Base-by-base conservation (phyloP, 1,140 invertebrate species). In the Octopus sinensis region DNA sequence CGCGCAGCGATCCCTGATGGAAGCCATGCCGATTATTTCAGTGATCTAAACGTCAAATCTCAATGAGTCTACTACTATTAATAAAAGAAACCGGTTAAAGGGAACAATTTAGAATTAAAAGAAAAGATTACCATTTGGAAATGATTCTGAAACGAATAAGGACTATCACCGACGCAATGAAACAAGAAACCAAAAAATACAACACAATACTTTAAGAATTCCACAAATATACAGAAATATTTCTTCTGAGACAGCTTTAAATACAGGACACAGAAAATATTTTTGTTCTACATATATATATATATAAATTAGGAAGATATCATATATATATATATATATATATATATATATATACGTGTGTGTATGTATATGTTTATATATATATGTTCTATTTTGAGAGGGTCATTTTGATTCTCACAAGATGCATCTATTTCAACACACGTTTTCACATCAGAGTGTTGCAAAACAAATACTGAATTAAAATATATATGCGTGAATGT, bases 301-400 rank as follows among this genome's bases (percentile, higher is more conserved):
- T 10, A 17, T 62, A 62, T 10, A 3, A 10, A 17, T 62, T 62
- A 9, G 56, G 56, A 17, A 62, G 3, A 62, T 62, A 62, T 9
- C 9, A 10, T 62, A 62, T 62, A 17, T 62, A 62, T 62, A 62
- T 9, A 1, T 17, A 10, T 9, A 62, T 62, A 9, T 17, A 62
- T 62, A 62, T 62, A 62, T 62, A 62, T 62, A 62, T 62, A 62
- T 62, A 62, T 62, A 62, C n/a, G n/a, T n/a, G n/a, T n/a, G n/a
- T n/a, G n/a, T n/a, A n/a, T n/a, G n/a, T n/a, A n/a, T n/a, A n/a
- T n/a, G n/a, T n/a, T n/a, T 62, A 62, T 62, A 62, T 62, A 62
- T 62, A 62, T 62, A 62, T 43, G 30, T 43, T 43, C 30, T 43
- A 43, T 43, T 43, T 43, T 43, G 30, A 43, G 30, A 43, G 30